Evolutionary conservation across 2,797 vertebrate species (phyloP), one percentile per base, ranked within the genome.

Genomic region (Melanotaenia maccullochi): DNA sequence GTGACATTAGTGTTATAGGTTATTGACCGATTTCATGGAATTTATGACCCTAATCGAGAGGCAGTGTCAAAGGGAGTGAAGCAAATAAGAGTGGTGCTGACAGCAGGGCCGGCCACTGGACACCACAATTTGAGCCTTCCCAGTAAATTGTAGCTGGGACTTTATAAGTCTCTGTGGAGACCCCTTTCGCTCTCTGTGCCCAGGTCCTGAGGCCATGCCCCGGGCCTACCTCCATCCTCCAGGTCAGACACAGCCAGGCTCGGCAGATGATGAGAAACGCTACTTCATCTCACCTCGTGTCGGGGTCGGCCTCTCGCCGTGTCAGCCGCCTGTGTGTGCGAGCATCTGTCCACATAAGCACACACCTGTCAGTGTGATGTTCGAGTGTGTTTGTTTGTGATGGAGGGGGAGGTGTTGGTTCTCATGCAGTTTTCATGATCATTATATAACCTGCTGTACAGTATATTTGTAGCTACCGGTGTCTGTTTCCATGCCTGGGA

Each of bases 1-100:
- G 87, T 90, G 92, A 92, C 91, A 92, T 93, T 91, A 93, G 89
- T 93, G 92, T 93, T 94, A 93, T 92, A 93, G 93, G 91, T 91
- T 94, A 94, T 94, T 94, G 93, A 94, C 91, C 88, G 87, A 90
- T 90, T 90, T 88, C 86, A 62, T 63, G 75, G 85, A 82, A 93
- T 93, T 93, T 93, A 93, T 91, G 92, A 91, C 81, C 84, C 93
- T 92, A 93, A 93, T 93, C 89, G 87, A 88, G 88, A 90, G 87
- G 67, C 64, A 7, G 79, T 83, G 91, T 92, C 88, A 87, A 82
- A 86, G 88, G 87, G 87, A 86, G 81, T 77, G 89, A 80, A 90
- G 90, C 86, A 85, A 90, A 87, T 88, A 87, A 82, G 89, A 91
- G 88, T 71, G 75, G 76, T 62, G 73, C 72, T 86, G 89, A 86